Evolutionary conservation across 1,140 invertebrate genomes (phyloP), one percentile per base, ranked within the genome.

Genomic region (Thrips palmi): DNA sequence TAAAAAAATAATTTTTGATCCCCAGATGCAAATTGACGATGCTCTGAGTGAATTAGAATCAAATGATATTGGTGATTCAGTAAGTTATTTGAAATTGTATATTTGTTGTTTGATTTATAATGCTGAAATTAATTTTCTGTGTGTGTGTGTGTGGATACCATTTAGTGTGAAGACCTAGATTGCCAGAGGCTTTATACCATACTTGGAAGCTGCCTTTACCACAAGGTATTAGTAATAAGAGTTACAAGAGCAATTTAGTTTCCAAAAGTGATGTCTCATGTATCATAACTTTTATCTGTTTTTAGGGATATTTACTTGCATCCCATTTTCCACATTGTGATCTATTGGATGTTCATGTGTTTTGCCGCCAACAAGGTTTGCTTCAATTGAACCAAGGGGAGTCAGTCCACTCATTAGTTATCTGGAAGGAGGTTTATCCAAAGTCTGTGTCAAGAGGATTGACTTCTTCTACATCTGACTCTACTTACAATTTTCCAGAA

Each of bases 21-120:
- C 40, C 25, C 32, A 74, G 48, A 62, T 80, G 44, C 73, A 81
- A 54, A 68, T 83, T 36, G 77, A 82, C 50, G 75, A 80, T 55
- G 76, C 76, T 3, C 56, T 84, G 4, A 77, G 72, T 48, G 77
- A 84, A 56, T 65, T 84, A 52, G 77, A 81, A 58, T 73, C 80
- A 12, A 78, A 78, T 59, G 78, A 83, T 57, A 80, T 82, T 55
- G 60, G 74, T 47, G 77, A 80, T 56, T 80, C 77, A 77, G 74
- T 76, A 60, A 46, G 53, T n/a, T n/a, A 47, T 41, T 33, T 43
- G 25, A 23, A 41, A 28, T 43, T 30, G 32, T 43, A 35, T 43
- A 23, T 18, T 33, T 10, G 15, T 14, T 18, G 17, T 31, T 20
- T 8, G 8, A 5, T 31, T 5, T 29, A n/a, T 37, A 4, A 6